A percentile compares a stretch with the other conserved stretches of the same genome.
phyloP scores from a whole-genome alignment of 2,113 vertebrate species.

The Microtus richardsoni region DNA sequence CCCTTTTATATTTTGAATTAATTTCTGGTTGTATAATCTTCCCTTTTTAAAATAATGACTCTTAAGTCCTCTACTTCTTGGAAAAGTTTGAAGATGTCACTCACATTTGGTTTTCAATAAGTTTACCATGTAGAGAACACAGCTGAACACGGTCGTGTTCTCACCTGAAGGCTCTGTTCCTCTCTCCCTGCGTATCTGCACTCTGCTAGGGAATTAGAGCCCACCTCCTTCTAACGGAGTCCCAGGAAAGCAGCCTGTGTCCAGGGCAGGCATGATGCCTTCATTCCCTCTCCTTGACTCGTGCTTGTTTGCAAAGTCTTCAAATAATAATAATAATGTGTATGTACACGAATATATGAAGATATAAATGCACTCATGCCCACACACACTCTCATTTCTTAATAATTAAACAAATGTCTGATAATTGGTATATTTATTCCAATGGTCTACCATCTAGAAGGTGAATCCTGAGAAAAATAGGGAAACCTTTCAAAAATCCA shows the following conservation, averaged over 20 bases:
- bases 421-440: slow-evolving; percentile 10
- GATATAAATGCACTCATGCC: background rate
- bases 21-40: background rate
- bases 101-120: background rate
- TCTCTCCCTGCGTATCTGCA: background rate
- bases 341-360: background rate
- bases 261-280: background rate
- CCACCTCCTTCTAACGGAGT: background rate
- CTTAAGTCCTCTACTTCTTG: background rate
- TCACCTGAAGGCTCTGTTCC: background rate
- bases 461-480: slow-evolving; percentile 24
- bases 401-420: slow-evolving; percentile 43
- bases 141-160: background rate
- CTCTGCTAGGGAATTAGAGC: background rate
- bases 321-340: background rate
- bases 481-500: slow-evolving; percentile 36
- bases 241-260: background rate
- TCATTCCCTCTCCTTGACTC: background rate
- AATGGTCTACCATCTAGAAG: background rate
- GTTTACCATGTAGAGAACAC: background rate
- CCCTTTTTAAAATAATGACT: background rate
- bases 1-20: background rate
- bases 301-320: background rate
- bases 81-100: background rate
- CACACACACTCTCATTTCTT: background rate